Evolutionary conservation across 1,140 invertebrate genomes (phyloP), one percentile per base, ranked within the genome.

Genomic region (Heliconius eleuchia): DNA sequence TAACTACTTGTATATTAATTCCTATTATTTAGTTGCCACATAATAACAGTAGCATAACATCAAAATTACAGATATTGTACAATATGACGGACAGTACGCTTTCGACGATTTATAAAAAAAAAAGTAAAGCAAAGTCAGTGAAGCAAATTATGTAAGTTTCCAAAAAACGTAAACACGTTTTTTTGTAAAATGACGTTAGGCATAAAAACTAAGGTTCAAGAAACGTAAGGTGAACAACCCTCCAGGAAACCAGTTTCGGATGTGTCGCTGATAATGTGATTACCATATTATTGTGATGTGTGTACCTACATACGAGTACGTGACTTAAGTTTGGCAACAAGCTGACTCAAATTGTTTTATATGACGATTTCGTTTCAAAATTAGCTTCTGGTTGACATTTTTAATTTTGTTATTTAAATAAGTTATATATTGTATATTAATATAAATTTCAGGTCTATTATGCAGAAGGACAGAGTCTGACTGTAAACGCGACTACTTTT

Each of bases 171-270:
- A 78, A 50, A 74, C 78, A 55, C 39, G 19, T 71, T 79, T 73
- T 23, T 60, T 79, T 79, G 19, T 30, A 16, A 39, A 46, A 74
- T 34, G 46, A 55, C 46, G 73, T 74, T 74, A 74, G 37, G 39
- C 27, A 42, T 82, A 78, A 82, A 84, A 79, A 78, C 79, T 71
- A 83, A 78, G 80, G 86, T 86, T 87, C 86, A 86, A 86, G 77
- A 82, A 84, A 83, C 85, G 77, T 72, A 79, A 88, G 88, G 86
- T 88, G 83, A 88, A 89, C 83, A 88, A 88, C 84, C 88, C 83
- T 76, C 85, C 83, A 42, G 79, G 77, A 87, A 66, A 86, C 86
- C 87, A 79, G 86, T 89, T 88, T 81, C 80, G 74, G 84, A 77
- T 83, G 82, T 83, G 84, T 82, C 76, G 77, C 84, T 86, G 87